Base-by-base conservation (phyloP, 1,140 invertebrate genomes). In the Melitaea cinxia region DNA sequence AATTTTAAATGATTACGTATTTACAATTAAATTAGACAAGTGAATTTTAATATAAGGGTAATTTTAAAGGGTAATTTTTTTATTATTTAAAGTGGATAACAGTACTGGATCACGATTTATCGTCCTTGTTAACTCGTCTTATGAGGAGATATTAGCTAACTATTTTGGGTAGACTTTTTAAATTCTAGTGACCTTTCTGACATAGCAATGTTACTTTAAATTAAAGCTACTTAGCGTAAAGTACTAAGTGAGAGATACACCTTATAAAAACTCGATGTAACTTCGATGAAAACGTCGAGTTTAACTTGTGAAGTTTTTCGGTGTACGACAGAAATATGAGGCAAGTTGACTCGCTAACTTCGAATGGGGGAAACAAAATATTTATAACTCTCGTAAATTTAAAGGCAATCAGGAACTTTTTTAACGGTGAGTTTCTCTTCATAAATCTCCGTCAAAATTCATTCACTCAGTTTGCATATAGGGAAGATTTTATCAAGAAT, bases 261-360 rank as follows among this genome's bases (percentile, higher is more conserved):
- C 42, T 21, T 75, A 73, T 68, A 75, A 72, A 83, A 80, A 76
- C 65, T 75, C 59, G 56, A 53, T 42, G 68, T 69, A 71, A 78
- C 61, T 80, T 75, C 50, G 54, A 59, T 67, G 69, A 70, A 80
- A 76, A 80, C 75, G 78, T 75, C 68, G 54, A 73, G 71, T 77
- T 75, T 73, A 75, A 78, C 72, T 79, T 77, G 73, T 66, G 70
- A 78, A 81, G 74, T 78, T 77, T 80, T 77, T 72, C 75, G 70
- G 37, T 58, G 60, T 67, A 63, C 59, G 77, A 77, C 75, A 73
- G 73, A 86, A 70, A 83, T 86, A 85, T 83, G 77, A 75, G 66
- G 30, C 53, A 83, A 84, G 77, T 84, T 76, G 62, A 54, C 61
- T 70, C 62, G 66, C 60, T 59, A 73, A 68, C 73, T 61, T 68